Evolutionary conservation across 1,140 invertebrate species (phyloP).

Genomic region (Fopius arisanus): DNA sequence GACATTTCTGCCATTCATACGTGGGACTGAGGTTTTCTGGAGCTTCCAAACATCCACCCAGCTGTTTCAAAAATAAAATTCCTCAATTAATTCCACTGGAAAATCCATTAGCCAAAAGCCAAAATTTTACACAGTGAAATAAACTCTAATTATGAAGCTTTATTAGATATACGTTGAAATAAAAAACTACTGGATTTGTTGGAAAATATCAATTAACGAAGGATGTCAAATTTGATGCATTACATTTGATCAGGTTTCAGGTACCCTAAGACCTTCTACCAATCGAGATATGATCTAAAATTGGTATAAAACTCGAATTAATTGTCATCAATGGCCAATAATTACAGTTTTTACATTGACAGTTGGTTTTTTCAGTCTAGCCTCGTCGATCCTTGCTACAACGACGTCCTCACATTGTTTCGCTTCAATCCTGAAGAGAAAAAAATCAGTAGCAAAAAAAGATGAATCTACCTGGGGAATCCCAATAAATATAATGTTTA

Average conservation of each 20-base stretch:
- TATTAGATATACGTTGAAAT: no score
- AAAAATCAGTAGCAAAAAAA: background rate
- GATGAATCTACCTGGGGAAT: no score
- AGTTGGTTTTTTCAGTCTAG: conserved; percentile 55
- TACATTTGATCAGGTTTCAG: no score
- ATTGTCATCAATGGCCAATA: conserved; percentile 16
- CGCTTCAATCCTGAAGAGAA: conserved; percentile 59
- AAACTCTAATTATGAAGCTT: no score
- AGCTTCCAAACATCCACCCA: conserved; percentile 59
- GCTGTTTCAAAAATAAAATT: conserved; percentile 41
- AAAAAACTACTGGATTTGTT: no score
- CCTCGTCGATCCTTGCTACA: conserved; percentile 63
- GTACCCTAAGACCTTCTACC: no score
- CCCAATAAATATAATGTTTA: background rate
- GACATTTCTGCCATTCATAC: conserved; percentile 64
- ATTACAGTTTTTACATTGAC: conserved; percentile 51
- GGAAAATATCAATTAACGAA: no score
- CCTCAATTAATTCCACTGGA: conserved; percentile 22
- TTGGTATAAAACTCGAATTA: background rate
- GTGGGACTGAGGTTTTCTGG: conserved; percentile 59
- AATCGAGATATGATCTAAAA: no score
- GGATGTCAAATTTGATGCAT: no score
- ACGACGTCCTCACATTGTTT: conserved; percentile 65
- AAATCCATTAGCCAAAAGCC: no score
- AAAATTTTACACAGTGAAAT: no score